Conservation (phyloP, 2,888 invertebrate genomes). For the Brenthis ino region DNA sequence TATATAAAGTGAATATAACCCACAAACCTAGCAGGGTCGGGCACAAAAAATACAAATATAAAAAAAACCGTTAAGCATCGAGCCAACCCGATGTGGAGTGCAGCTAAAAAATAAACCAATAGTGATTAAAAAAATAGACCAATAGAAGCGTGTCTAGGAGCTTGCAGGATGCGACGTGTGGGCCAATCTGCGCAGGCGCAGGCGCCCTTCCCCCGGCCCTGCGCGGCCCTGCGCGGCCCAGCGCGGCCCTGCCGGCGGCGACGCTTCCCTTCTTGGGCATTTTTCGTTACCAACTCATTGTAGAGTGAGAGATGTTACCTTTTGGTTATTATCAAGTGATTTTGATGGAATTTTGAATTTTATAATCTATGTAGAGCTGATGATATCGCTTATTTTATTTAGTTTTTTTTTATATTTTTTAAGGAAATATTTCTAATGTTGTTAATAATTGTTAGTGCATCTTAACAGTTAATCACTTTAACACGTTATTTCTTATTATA, state of each 20-base stretch:
- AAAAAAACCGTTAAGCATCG: slow-evolving; percentile 15
- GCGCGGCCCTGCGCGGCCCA: slow-evolving; percentile 17
- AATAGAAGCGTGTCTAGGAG: slow-evolving; percentile 45
- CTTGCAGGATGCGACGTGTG: slow-evolving; percentile 38
- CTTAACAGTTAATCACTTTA: too few species aligned
- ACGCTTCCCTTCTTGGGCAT: not conserved
- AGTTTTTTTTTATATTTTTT: too few species aligned
- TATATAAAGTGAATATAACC: slow-evolving; percentile 5
- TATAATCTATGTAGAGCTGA: too few species aligned
- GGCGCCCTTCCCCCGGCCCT: slow-evolving; percentile 41
- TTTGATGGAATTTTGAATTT: not conserved
- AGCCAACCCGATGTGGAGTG: slow-evolving; percentile 29
- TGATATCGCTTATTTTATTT: too few species aligned
- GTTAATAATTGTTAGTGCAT: too few species aligned
- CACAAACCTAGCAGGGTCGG: slow-evolving; percentile 4
- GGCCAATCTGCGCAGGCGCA: slow-evolving; percentile 46
- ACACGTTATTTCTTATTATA: too few species aligned
- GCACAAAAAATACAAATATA: slow-evolving; percentile 8
- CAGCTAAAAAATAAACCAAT: slow-evolving; percentile 35
- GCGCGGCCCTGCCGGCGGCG: not conserved
- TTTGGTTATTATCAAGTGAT: not conserved
- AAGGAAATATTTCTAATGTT: too few species aligned
- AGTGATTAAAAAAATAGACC: slow-evolving; percentile 40
- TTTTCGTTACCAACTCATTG: not conserved
- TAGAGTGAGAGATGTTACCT: too few species aligned